A percentile compares a stretch with the other conserved stretches of the same genome.
These are phyloP conservation scores for Craniophora ligustri DNA, from an alignment of 2,888 invertebrate species.

Conservation along the genomic window DNA sequence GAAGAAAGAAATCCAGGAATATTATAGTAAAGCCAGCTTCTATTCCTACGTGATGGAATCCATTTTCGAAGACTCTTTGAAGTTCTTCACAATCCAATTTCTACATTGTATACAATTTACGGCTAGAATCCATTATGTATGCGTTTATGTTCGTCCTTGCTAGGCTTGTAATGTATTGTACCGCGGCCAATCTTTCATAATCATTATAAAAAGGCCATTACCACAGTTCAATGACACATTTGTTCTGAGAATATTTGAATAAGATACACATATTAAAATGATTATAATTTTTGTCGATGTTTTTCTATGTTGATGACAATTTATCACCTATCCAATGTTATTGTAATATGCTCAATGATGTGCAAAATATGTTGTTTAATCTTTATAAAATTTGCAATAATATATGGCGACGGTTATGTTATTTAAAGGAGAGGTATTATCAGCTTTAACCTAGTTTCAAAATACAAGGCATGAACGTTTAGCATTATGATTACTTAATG, in stretches of 20 bases:
- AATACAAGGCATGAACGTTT: constrained; percentile 36
- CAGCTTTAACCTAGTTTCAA: constrained; percentile 34
- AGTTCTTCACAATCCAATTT: no score
- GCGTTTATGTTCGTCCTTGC: neutral
- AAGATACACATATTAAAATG: neutral
- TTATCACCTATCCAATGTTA: constrained; percentile 3
- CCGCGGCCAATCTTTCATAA: neutral
- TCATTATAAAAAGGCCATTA: neutral
- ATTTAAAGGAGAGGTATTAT: constrained; percentile 28
- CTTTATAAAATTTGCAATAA: neutral
- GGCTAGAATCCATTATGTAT: no score
- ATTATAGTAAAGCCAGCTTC: no score
- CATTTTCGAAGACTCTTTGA: no score
- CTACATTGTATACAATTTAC: no score
- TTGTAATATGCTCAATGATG: neutral
- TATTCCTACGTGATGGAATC: no score
- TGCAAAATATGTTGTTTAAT: neutral
- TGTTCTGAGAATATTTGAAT: neutral
- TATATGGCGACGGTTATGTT: constrained; percentile 11
- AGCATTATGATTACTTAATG: constrained; percentile 41
- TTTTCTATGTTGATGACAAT: constrained; percentile 6
- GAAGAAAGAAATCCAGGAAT: no score
- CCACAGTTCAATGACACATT: neutral
- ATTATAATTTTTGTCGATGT: neutral
- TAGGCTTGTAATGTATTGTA: no score